Evolutionary conservation across 2,888 invertebrate genomes (phyloP).

Genomic region (Lochmaea capreae): DNA sequence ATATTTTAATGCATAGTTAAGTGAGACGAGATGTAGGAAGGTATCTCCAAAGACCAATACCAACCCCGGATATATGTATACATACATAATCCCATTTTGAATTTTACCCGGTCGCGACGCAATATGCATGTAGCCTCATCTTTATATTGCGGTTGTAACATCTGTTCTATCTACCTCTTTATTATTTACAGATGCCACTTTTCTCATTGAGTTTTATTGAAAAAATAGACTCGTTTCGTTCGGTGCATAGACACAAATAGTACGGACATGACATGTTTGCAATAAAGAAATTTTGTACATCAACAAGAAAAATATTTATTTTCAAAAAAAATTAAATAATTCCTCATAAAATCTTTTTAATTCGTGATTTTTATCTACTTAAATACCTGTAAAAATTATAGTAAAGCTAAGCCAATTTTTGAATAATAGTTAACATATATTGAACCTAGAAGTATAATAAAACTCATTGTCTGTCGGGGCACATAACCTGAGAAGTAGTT

Average conservation of each 20-base stretch:
- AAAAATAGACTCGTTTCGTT: conserved; percentile 26
- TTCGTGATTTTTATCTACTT: no score
- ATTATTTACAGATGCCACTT: conserved; percentile 47
- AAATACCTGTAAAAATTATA: no score
- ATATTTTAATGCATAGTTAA: conserved; percentile 62
- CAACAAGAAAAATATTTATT: no score
- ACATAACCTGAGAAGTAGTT: no score
- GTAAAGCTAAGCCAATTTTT: no score
- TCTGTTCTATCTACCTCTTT: conserved; percentile 45
- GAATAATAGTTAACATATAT: no score
- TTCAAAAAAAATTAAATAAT: no score
- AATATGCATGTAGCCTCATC: conserved; percentile 52
- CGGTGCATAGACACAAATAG: neutral
- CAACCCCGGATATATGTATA: conserved; percentile 33
- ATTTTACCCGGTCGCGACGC: conserved; percentile 52
- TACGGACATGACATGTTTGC: neutral
- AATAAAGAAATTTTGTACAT: neutral
- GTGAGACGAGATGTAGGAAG: conserved; percentile 54
- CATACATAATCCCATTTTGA: conserved; percentile 47
- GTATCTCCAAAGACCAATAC: conserved; percentile 58
- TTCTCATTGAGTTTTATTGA: conserved; percentile 40
- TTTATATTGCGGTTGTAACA: conserved; percentile 48
- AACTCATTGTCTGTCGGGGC: no score
- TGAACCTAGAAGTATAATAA: no score
- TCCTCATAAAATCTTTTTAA: no score